Conservation (phyloP, 2,888 invertebrate species). For the Thalpophila matura region DNA sequence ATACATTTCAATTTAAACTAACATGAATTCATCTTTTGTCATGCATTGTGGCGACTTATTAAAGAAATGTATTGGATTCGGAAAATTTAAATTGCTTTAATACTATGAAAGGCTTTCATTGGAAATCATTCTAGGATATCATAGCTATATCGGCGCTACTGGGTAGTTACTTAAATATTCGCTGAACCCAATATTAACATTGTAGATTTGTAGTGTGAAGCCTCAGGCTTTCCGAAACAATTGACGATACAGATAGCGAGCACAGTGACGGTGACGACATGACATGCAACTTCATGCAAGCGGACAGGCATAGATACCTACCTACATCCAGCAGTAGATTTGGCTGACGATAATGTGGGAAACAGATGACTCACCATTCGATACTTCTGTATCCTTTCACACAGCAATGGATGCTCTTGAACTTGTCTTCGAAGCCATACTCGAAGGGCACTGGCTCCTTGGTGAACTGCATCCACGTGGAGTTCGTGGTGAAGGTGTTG, state of each 20-base stretch:
- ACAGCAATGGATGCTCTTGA: constrained; percentile 95
- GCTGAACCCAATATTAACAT: constrained; percentile 1
- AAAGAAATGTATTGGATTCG: constrained; percentile 6
- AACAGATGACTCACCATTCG: constrained; percentile 92
- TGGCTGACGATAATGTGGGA: too few relatives aligned
- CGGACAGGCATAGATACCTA: too few relatives aligned
- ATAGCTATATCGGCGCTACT: constrained; percentile 7
- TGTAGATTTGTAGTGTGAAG: not conserved
- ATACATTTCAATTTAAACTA: not conserved
- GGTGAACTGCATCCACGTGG: constrained; percentile 93
- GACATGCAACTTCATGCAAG: too few relatives aligned
- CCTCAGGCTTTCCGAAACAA: not conserved
- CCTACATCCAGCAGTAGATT: not conserved
- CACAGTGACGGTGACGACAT: not conserved
- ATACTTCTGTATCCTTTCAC: constrained; percentile 94
- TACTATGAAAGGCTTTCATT: not conserved
- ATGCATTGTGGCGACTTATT: not conserved
- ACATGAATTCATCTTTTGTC: not conserved
- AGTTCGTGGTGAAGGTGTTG: constrained; percentile 90
- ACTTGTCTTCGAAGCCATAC: constrained; percentile 92
- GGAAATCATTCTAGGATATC: constrained; percentile 17
- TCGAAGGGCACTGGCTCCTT: constrained; percentile 93
- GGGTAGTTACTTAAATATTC: constrained; percentile 5
- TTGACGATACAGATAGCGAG: not conserved
- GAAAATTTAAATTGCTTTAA: constrained; percentile 3